phyloP scores from a whole-genome alignment of 30 jellyfish, hydroid and myxozoan species.

The Turritopsis rubra region DNA sequence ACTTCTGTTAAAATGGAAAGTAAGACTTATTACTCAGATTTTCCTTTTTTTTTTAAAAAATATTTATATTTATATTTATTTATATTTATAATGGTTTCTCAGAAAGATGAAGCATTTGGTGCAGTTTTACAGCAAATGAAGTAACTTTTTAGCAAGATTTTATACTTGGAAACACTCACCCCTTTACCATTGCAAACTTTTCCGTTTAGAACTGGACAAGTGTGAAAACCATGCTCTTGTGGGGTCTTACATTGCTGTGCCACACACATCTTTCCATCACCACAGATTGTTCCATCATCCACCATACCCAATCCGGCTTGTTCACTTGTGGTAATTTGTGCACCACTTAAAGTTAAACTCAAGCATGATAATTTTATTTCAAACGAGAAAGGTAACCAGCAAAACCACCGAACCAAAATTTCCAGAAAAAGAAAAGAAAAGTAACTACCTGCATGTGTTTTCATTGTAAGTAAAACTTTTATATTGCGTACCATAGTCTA shows the following conservation, averaged over 20 bases:
- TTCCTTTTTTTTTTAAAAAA: no score
- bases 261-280: conserved; percentile 46
- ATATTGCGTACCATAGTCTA: conserved; percentile 64
- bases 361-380: not conserved
- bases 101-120: no score
- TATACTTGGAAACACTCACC: conserved; percentile 5
- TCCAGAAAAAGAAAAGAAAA: not conserved
- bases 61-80: no score
- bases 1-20: no score
- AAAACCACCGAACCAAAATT: no score
- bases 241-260: conserved; percentile 27
- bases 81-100: no score
- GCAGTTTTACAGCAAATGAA: no score
- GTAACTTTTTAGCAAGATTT: no score
- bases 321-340: conserved; percentile 51
- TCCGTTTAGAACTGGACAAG: conserved; percentile 9
- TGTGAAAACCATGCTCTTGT: conserved; percentile 17
- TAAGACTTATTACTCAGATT: no score
- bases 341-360: conserved; percentile 22
- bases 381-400: not conserved
- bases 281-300: conserved; percentile 82
- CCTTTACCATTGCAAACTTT: conserved; percentile 30
- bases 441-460: conserved; percentile 46
- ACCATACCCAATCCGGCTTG: conserved; percentile 88
- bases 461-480: conserved; percentile 18